phyloP scores from a whole-genome alignment of 2,888 invertebrate species.

The Idaea aversata region DNA sequence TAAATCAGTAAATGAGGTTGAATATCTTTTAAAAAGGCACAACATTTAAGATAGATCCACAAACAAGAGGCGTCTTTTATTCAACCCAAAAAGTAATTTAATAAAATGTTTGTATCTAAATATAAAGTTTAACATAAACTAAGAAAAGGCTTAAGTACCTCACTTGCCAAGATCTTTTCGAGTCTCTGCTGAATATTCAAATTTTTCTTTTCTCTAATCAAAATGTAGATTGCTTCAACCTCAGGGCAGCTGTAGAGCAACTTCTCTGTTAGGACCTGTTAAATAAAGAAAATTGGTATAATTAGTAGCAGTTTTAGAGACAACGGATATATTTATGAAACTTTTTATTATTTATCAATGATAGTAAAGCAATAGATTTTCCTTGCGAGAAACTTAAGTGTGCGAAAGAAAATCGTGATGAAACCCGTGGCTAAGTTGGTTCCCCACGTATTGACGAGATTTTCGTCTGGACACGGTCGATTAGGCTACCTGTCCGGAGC shows the following conservation, averaged over 20 bases:
- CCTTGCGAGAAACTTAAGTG: background rate
- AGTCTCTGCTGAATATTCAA: slow-evolving; percentile 78
- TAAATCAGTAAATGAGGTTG: no score
- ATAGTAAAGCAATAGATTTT: background rate
- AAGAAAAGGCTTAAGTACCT: slow-evolving; percentile 20
- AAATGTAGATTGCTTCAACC: slow-evolving; percentile 84
- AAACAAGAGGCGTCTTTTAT: no score
- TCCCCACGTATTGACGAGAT: no score
- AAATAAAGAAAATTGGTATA: no score
- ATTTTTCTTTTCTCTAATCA: slow-evolving; percentile 84
- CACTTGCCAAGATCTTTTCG: slow-evolving; percentile 80
- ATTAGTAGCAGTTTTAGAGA: no score
- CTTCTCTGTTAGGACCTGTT: slow-evolving; percentile 87
- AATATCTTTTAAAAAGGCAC: no score
- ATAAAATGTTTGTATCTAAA: background rate
- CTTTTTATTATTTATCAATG: background rate
- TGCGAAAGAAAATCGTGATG: background rate
- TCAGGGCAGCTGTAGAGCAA: slow-evolving; percentile 86
- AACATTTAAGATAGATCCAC: no score
- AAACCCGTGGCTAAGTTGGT: no score
- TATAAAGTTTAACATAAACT: background rate
- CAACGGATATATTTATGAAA: slow-evolving; percentile 5
- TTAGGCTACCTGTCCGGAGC: no score
- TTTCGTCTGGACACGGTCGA: background rate
- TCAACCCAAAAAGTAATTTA: no score